A percentile compares a stretch with the other conserved stretches of the same genome.
Conservation (phyloP, 2,113 vertebrate genomes). For the Semicossyphus pulcher region DNA sequence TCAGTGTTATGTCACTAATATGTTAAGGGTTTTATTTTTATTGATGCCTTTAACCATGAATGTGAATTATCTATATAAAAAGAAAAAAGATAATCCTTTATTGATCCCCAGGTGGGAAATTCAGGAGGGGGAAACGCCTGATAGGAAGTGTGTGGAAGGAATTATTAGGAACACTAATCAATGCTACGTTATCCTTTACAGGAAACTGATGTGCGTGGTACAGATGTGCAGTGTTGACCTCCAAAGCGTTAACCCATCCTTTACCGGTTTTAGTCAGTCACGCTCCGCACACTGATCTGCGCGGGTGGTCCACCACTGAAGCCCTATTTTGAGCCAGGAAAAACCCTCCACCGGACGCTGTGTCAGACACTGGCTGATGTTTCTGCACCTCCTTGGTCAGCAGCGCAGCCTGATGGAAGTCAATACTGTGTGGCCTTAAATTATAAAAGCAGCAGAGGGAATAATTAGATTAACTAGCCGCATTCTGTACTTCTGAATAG, state of each 20-base stretch:
- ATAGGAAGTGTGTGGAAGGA: no score
- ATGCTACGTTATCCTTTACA: background rate
- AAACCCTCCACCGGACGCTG: slow-evolving; percentile 26
- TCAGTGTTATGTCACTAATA: background rate
- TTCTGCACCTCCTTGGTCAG: slow-evolving; percentile 10
- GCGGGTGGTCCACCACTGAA: slow-evolving; percentile 47
- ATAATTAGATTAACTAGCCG: background rate
- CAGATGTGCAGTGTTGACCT: slow-evolving; percentile 31
- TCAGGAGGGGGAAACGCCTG: no score
- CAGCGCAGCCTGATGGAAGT: slow-evolving; percentile 33
- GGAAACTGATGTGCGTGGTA: background rate
- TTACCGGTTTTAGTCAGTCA: slow-evolving; percentile 27
- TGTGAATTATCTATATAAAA: no score
- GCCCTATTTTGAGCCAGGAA: slow-evolving; percentile 33
- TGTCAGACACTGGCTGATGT: slow-evolving; percentile 38
- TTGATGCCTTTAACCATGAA: background rate
- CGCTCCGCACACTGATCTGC: slow-evolving; percentile 27
- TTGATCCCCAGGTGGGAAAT: no score
- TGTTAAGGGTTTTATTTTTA: background rate
- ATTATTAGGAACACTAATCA: no score
- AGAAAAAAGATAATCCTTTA: no score
- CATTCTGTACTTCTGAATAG: background rate
- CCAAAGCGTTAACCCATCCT: slow-evolving; percentile 22
- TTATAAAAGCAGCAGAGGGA: slow-evolving; percentile 8
- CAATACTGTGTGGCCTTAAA: slow-evolving; percentile 10